These are phyloP conservation scores for Ctenodactylus gundi DNA, from an alignment of 2,113 vertebrate genomes.

Conservation along the genomic window DNA sequence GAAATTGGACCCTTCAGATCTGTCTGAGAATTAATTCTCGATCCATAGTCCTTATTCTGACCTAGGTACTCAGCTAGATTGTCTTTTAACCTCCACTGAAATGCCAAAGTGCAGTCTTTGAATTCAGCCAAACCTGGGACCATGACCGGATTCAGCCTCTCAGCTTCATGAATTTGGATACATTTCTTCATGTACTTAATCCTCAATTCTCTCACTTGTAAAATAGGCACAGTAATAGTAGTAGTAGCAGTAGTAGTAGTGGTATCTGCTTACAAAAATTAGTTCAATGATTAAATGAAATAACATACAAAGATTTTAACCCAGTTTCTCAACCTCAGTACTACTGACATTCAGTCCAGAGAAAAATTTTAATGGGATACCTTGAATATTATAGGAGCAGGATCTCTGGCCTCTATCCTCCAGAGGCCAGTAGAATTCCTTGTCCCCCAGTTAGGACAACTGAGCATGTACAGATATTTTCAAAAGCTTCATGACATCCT, in stretches of 20 bases:
- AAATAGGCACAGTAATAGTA: background rate
- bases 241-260: background rate
- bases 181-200: background rate
- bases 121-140: background rate
- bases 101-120: background rate
- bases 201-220: background rate
- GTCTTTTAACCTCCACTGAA: background rate
- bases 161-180: background rate
- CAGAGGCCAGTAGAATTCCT: background rate
- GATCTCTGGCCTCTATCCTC: background rate
- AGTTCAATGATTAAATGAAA: background rate
- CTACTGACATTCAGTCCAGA: background rate
- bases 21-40: background rate
- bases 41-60: background rate
- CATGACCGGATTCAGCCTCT: background rate
- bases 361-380: background rate
- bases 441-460: background rate
- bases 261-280: background rate
- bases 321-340: slow-evolving; percentile 6
- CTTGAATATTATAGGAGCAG: background rate
- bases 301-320: background rate
- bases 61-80: background rate
- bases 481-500: background rate
- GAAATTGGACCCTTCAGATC: background rate
- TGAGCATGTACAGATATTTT: background rate